Evolutionary conservation across 1,140 invertebrate species (phyloP), one percentile per base, ranked within the genome.

Genomic region (Calycopis cecrops): DNA sequence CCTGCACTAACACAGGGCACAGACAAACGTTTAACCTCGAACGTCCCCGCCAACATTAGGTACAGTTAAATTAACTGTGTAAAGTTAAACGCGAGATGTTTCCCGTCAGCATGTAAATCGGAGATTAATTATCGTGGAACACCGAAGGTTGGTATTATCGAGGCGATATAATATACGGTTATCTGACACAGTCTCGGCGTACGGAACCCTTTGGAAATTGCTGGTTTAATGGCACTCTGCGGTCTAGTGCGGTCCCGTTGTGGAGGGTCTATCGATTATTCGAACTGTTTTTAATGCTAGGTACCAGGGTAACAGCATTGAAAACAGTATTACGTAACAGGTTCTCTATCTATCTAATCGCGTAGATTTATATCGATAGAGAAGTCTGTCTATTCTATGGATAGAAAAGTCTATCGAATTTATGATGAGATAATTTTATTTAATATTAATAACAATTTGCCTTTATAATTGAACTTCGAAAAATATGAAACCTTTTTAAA

Each of bases 131-230:
- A 44, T 44, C 14, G 40, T 28, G 21, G n/a, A 28, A 28, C 21
- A 28, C 2, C 21, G 2, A 12, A 49, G 48, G 28, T 53, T 21
- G 40, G 42, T 33, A 53, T 40, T 14, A 53, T 21, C 21, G 42
- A 40, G 14, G 21, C n/a, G 33, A 40, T 18, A 38, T 51, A 51
- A 51, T 51, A 35, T 51, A 53, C 52, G 38, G 52, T 53, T 53
- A 53, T 44, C 52, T 53, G 52, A 53, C 40, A 53, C 52, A 21
- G 10, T 53, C 38, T 33, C 18, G 21, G 16, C 17, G n/a, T 35
- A 52, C 50, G 35, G 50, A 33, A 40, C 52, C 40, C 52, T 33
- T 44, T 40, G 21, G 42, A 44, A 53, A 53, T 44, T 53, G 18
- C 37, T 53, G 12, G 52, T 52, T 38, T 35, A 21, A 49, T 49